Percentiles rank a stretch among this genome's conserved stretches.
phyloP scores from a whole-genome alignment of 2,797 vertebrate genomes.

The Vespertilio murinus region DNA sequence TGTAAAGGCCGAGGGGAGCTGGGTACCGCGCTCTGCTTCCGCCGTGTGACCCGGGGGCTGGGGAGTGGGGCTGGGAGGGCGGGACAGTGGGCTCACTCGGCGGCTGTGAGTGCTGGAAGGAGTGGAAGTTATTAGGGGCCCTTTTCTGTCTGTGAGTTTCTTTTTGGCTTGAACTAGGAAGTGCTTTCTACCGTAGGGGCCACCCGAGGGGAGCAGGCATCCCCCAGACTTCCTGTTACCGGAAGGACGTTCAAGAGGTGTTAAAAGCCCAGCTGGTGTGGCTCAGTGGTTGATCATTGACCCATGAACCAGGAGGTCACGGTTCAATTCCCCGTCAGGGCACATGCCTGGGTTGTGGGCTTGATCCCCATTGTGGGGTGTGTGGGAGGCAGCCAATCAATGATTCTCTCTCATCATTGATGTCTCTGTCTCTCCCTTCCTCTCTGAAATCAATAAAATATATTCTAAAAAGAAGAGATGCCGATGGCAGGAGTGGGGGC shows the following conservation, averaged over 20 bases:
- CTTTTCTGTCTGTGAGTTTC: background rate
- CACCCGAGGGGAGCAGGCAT: background rate
- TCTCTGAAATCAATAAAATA: too few relatives aligned
- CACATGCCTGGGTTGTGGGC: too few relatives aligned
- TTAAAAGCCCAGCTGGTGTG: too few relatives aligned
- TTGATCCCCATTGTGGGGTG: too few relatives aligned
- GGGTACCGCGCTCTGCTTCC: background rate
- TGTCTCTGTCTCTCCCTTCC: too few relatives aligned
- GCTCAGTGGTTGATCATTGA: too few relatives aligned
- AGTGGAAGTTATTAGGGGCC: background rate
- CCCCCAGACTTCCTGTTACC: background rate
- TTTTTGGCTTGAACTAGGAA: background rate
- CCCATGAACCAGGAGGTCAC: too few relatives aligned
- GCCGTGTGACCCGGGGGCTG: rapidly evolving
- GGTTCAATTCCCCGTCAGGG: too few relatives aligned
- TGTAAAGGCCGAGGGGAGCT: rapidly evolving
- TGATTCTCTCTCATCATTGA: too few relatives aligned
- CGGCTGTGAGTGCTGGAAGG: rapidly evolving
- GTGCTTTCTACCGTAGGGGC: background rate
- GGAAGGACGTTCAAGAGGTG: background rate
- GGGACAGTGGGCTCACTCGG: rapidly evolving
- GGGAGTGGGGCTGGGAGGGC: rapidly evolving
- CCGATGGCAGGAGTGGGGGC: too few relatives aligned
- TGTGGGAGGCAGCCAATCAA: too few relatives aligned
- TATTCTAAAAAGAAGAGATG: background rate